Evolutionary conservation across 2,797 vertebrate species (phyloP).

Genomic region (Chaunax sp.): DNA sequence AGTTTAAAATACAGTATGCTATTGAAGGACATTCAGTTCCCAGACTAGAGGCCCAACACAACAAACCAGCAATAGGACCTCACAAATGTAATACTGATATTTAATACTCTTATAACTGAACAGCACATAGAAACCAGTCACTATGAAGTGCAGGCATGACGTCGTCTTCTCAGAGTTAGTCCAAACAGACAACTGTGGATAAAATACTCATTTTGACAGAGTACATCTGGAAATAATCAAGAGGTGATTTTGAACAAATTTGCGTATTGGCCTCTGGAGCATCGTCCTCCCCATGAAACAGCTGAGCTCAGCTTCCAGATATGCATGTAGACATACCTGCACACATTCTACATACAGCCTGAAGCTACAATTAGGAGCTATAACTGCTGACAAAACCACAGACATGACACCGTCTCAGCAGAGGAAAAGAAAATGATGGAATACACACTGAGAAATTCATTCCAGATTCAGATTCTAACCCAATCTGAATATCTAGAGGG

Average conservation of each 20-base stretch:
- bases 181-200: not conserved
- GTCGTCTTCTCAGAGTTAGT: not conserved
- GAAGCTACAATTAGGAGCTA: constrained; percentile 34
- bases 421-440: constrained; percentile 34
- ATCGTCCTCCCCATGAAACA: not conserved
- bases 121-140: constrained; percentile 15
- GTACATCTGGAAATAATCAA: constrained; percentile 38
- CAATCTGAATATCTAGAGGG: constrained; percentile 11
- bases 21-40: constrained; percentile 11
- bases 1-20: constrained; percentile 2
- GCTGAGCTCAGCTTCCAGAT: constrained; percentile 11
- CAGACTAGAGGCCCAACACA: not conserved
- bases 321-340: constrained; percentile 3
- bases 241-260: constrained; percentile 8
- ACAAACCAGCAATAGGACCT: not conserved
- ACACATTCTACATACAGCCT: constrained; percentile 32
- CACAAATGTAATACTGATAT: too few species aligned
- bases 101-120: too few species aligned
- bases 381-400: constrained; percentile 56
- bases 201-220: constrained; percentile 1
- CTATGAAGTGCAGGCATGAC: not conserved
- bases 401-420: constrained; percentile 41
- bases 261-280: not conserved
- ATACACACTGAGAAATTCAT: constrained; percentile 23
- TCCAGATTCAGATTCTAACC: too few species aligned